Evolutionary conservation across 2,888 invertebrate genomes (phyloP).

Genomic region (Pammene aurita): DNA sequence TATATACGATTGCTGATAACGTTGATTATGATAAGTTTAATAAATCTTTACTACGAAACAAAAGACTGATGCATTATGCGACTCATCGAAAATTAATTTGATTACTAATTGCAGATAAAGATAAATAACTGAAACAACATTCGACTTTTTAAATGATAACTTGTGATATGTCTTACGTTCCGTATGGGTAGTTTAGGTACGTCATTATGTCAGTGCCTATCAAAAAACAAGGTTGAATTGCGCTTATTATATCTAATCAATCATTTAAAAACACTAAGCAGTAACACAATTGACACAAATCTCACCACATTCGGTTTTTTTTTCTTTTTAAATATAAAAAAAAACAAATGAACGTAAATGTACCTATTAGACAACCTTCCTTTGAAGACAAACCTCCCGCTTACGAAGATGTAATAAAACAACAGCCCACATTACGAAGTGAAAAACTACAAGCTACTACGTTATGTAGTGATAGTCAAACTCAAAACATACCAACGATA

Average conservation of each 20-base stretch:
- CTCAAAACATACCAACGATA: not conserved
- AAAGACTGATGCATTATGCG: not conserved
- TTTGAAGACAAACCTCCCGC: constrained; percentile 10
- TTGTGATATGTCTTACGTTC: not conserved
- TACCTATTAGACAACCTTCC: not conserved
- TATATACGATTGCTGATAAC: not conserved
- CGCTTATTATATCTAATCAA: not conserved
- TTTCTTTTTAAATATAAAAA: not conserved
- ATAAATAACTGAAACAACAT: not conserved
- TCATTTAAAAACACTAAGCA: not conserved
- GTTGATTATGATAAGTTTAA: not conserved
- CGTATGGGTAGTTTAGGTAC: no score
- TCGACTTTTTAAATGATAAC: not conserved
- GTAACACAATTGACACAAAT: not conserved
- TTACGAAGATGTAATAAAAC: not conserved
- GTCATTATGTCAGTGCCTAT: no score
- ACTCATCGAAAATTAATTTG: not conserved
- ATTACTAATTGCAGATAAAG: not conserved
- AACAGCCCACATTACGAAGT: constrained; percentile 1
- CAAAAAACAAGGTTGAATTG: constrained; percentile 1
- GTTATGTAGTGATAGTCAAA: not conserved
- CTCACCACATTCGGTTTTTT: not conserved
- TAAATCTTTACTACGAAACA: not conserved
- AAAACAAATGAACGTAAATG: constrained; percentile 10
- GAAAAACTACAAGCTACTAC: not conserved